Conservation (phyloP, 2,113 vertebrate species). For the Lamprotornis superbus region DNA sequence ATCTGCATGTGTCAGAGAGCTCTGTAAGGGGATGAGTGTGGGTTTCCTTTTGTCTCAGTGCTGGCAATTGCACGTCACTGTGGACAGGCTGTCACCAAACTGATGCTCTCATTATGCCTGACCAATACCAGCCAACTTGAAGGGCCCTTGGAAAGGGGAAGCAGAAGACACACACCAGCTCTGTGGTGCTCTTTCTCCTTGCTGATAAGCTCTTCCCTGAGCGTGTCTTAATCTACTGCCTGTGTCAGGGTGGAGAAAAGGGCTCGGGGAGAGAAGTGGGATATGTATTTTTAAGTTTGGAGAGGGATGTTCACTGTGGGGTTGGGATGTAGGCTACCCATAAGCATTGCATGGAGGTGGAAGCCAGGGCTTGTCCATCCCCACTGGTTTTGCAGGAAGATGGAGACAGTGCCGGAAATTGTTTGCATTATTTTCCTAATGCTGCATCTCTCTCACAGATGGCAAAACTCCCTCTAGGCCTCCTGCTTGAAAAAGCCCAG, state of each 20-base stretch:
- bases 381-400: not conserved
- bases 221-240: not conserved
- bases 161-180: not conserved
- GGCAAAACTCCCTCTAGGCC: not conserved
- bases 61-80: accelerated
- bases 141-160: not conserved
- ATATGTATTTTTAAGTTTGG: not conserved
- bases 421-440: not conserved
- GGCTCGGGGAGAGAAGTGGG: not conserved
- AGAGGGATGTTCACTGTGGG: not conserved
- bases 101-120: accelerated
- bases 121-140: not conserved
- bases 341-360: not conserved
- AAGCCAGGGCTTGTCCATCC: not conserved
- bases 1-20: not conserved
- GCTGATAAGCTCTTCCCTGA: not conserved
- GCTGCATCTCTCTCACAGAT: not conserved
- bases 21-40: not conserved
- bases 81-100: not conserved
- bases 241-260: not conserved
- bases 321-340: not conserved
- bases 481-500: not conserved
- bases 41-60: not conserved
- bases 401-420: not conserved
- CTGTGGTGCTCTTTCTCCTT: not conserved